Base-by-base conservation (phyloP, 2,888 invertebrate genomes). In the Acronicta psi region DNA sequence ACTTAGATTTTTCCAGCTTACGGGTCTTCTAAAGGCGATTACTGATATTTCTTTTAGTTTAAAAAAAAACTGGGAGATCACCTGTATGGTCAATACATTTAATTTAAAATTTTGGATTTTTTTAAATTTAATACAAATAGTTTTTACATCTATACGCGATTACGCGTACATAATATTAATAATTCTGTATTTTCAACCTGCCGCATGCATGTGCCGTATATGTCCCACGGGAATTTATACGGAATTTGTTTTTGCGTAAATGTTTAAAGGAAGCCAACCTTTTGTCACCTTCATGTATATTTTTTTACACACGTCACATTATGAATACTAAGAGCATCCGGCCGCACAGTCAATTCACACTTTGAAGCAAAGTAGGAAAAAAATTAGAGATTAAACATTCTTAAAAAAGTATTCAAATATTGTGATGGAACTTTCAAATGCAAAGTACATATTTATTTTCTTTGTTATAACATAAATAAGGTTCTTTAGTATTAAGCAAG, bases 291-390 rank as follows among this genome's bases (percentile, higher is more conserved):
- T 62, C 4, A 18, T 43, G 34, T 56, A 40, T 36, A 17, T 56
- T 68, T 67, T 69, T 75, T 56, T 67, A 47, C 54, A 58, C 20
- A 49, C 58, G 62, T 38, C 34, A 69, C 69, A 61, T 59, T 63
- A 58, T 65, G 71, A 61, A 77, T 71, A 74, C 62, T 74, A 77
- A 75, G 59, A 55, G 62, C 58, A 74, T 74, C 65, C 73, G 69
- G 47, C 45, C 57, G 36, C 17, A 42, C 41, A 50, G 23, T 16
- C 18, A 59, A 47, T 71, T 68, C 58, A 74, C 67, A 67, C 67
- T 59, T 59, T 43, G 25, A 41, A 25, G 11, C 52, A 14, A 25
- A 47, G 36, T 50, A 38, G 18, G 25, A 58, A 43, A 23, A 1
- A 46, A 17, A 9, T 31, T n/a, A 40, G 13, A 52, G n/a, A 50